Evolutionary conservation across 2,797 vertebrate species (phyloP).

Genomic region (Yasuhikotakia modesta): DNA sequence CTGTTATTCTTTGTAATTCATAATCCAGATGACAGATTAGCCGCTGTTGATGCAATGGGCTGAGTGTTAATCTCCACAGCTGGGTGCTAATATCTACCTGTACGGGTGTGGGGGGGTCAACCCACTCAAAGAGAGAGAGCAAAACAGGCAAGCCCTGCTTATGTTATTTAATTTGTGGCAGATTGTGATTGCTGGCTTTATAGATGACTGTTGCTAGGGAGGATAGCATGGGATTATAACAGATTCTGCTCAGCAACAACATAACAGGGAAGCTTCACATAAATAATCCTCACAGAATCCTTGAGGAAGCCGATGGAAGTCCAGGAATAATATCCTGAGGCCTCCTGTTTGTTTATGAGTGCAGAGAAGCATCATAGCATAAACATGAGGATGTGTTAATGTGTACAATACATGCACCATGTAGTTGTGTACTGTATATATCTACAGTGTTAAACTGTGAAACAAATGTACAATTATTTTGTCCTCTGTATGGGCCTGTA

Average conservation of each 20-base stretch:
- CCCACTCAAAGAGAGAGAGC: not conserved
- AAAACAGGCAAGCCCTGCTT: slow-evolving; percentile 33
- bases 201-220: slow-evolving; percentile 39
- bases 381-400: not conserved
- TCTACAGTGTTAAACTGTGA: not conserved
- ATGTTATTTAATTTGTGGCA: slow-evolving; percentile 46
- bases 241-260: slow-evolving; percentile 52
- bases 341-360: slow-evolving; percentile 63
- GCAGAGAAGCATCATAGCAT: not conserved
- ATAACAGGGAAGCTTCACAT: slow-evolving; percentile 9
- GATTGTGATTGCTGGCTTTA: slow-evolving; percentile 38
- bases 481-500: no score
- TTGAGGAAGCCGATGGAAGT: slow-evolving; percentile 49
- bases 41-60: slow-evolving; percentile 29
- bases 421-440: no score
- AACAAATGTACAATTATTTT: no score
- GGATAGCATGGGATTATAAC: slow-evolving; percentile 38
- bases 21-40: slow-evolving; percentile 47
- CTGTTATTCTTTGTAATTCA: slow-evolving; percentile 3
- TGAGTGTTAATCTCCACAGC: slow-evolving; percentile 41
- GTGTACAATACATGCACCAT: not conserved
- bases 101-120: slow-evolving; percentile 1
- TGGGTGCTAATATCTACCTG: slow-evolving; percentile 32
- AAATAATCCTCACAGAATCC: slow-evolving; percentile 52
- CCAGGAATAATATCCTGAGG: slow-evolving; percentile 69